Evolutionary conservation across 2,797 vertebrate species (phyloP).

Genomic region (Scomberomorus guttatus): DNA sequence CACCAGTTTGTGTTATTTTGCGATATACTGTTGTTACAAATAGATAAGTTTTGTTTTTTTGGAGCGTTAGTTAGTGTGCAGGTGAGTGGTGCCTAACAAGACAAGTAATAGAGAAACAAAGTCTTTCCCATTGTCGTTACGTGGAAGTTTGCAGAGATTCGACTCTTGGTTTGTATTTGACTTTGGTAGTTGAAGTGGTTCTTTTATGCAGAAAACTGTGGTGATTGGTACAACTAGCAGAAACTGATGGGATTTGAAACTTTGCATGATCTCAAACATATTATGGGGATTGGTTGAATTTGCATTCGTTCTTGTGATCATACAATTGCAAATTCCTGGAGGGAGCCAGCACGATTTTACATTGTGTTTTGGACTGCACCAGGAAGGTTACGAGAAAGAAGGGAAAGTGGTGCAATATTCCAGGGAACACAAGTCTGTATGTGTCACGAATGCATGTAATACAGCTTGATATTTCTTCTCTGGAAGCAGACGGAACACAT

Average conservation of each 20-base stretch:
- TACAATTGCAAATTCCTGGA: not conserved
- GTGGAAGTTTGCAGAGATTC: not conserved
- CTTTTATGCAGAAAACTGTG: not conserved
- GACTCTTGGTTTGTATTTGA: not conserved
- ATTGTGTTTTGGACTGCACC: not conserved
- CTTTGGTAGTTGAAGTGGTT: not conserved
- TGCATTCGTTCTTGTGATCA: not conserved
- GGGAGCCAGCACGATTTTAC: not conserved
- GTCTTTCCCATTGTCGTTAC: not conserved
- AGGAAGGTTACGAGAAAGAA: not conserved
- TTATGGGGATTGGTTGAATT: not conserved
- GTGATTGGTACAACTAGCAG: not conserved
- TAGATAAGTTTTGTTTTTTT: not conserved
- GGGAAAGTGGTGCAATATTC: slow-evolving; percentile 21
- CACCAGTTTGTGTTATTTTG: not conserved
- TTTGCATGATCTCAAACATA: not conserved
- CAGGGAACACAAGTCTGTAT: not conserved
- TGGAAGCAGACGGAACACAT: slow-evolving; percentile 8
- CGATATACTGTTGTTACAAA: not conserved
- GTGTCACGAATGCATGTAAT: not conserved
- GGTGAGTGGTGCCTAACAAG: not conserved
- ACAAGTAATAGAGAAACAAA: not conserved
- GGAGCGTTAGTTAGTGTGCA: not conserved
- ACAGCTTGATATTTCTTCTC: slow-evolving; percentile 13
- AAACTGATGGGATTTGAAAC: not conserved